phyloP scores from a whole-genome alignment of 2,888 invertebrate species.

The Tigriopus californicus region DNA sequence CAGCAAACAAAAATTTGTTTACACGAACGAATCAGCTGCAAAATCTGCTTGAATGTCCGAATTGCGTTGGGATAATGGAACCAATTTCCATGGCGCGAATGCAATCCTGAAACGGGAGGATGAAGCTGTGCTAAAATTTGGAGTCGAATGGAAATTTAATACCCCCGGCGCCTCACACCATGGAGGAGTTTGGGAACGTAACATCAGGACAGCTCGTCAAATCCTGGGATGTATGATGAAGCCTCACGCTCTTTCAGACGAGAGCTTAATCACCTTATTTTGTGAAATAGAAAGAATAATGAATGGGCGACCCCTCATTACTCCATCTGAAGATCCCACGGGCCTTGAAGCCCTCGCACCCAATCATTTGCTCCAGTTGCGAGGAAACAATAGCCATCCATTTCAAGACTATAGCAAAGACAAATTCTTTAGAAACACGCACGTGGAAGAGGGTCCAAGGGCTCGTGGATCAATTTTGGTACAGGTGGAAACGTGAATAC shows the following conservation, averaged over 20 bases:
- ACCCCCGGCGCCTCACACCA: background rate
- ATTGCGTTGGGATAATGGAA: background rate
- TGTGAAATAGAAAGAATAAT: conserved; percentile 1
- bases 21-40: too few species aligned
- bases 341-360: background rate
- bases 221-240: background rate
- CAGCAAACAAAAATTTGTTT: too few species aligned
- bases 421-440: too few species aligned
- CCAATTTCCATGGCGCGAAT: background rate
- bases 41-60: too few species aligned
- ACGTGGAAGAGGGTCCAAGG: too few species aligned
- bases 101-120: background rate
- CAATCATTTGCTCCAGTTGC: background rate
- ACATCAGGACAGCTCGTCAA: background rate
- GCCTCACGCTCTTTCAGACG: background rate
- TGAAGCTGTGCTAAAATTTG: background rate
- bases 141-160: conserved; percentile 4
- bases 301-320: background rate
- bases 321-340: background rate
- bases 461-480: too few species aligned
- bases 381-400: background rate
- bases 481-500: too few species aligned
- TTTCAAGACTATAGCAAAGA: too few species aligned
- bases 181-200: background rate
- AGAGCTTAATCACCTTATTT: background rate